phyloP scores from a whole-genome alignment of 2,797 vertebrate genomes.

The Acridotheres tristis region DNA sequence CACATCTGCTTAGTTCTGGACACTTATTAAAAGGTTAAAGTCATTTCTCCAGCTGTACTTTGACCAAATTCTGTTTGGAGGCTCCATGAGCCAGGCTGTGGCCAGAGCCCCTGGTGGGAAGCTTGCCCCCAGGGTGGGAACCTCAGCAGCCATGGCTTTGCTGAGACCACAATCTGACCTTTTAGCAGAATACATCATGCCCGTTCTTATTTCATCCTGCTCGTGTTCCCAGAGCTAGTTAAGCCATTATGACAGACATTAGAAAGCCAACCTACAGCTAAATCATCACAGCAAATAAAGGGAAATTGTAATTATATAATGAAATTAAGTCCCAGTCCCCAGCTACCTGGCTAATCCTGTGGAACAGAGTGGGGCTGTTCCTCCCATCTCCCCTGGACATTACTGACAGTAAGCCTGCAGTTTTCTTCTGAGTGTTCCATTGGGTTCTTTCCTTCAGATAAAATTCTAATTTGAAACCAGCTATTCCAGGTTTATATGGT shows the following conservation, averaged over 20 bases:
- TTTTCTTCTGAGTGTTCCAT: neutral
- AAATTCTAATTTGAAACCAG: neutral
- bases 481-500: neutral
- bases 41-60: neutral
- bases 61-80: neutral
- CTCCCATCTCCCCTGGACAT: neutral
- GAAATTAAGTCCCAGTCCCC: neutral
- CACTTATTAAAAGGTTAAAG: constrained; percentile 31
- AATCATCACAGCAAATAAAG: neutral
- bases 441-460: neutral
- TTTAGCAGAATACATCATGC: neutral
- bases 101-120: neutral
- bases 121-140: neutral
- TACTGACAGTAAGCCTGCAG: neutral
- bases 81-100: neutral
- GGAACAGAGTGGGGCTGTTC: neutral
- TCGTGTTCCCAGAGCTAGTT: neutral
- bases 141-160: neutral
- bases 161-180: neutral
- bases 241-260: neutral
- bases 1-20: neutral
- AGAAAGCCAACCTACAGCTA: neutral
- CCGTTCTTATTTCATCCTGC: neutral
- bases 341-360: neutral
- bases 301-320: neutral